These are phyloP conservation scores for Pipistrellus kuhlii DNA, from an alignment of 2,797 vertebrate genomes.

Conservation along the genomic window DNA sequence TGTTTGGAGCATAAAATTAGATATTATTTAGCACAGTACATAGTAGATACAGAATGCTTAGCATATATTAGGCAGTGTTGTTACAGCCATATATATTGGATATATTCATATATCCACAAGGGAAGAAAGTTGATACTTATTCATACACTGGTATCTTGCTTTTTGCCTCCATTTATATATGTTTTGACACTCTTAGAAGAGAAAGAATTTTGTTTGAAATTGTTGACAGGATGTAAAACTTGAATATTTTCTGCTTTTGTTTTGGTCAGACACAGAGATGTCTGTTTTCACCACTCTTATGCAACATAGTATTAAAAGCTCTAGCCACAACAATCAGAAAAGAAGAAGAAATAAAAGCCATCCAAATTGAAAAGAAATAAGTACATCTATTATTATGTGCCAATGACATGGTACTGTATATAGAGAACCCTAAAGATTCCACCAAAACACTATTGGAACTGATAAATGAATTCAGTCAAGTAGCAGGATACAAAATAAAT, in stretches of 20 bases:
- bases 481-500: too few relatives aligned
- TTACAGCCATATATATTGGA: background rate
- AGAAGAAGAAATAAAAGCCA: too few relatives aligned
- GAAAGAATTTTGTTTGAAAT: background rate
- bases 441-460: too few relatives aligned
- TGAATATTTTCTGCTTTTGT: background rate
- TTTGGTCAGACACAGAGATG: background rate
- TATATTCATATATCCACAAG: background rate
- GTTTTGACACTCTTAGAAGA: background rate
- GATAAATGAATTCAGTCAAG: too few relatives aligned
- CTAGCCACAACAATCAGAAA: too few relatives aligned
- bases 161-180: background rate
- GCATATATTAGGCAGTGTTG: background rate
- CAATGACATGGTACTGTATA: too few relatives aligned
- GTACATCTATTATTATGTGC: too few relatives aligned
- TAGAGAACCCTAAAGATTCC: too few relatives aligned
- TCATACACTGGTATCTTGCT: background rate
- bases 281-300: too few relatives aligned
- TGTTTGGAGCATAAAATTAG: background rate
- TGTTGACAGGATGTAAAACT: background rate
- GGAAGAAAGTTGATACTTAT: background rate
- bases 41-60: background rate
- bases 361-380: too few relatives aligned
- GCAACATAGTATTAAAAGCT: too few relatives aligned
- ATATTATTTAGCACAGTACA: background rate